phyloP scores from a whole-genome alignment of 2,888 invertebrate genomes.

The Caenorhabditis sp. region DNA sequence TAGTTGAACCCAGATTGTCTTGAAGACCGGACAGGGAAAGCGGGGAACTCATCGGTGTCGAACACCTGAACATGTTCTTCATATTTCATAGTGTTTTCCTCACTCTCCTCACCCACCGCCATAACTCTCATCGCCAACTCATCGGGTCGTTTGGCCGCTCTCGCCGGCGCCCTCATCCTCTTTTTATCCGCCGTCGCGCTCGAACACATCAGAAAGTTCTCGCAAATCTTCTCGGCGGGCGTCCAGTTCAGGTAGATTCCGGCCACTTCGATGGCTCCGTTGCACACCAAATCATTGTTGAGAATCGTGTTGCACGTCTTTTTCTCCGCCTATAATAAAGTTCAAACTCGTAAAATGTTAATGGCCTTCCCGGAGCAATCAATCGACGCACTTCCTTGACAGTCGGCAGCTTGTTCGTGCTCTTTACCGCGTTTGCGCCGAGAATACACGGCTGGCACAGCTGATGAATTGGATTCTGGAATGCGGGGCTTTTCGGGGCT shows the following conservation, averaged over 20 bases:
- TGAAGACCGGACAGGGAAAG: background rate
- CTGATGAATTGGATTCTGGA: slow-evolving; percentile 44
- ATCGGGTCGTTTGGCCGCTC: slow-evolving; percentile 9
- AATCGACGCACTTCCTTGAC: slow-evolving; percentile 35
- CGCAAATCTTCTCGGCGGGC: slow-evolving; percentile 31
- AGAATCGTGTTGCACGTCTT: slow-evolving; percentile 28
- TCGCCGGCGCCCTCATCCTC: slow-evolving; percentile 16
- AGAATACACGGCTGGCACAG: slow-evolving; percentile 35
- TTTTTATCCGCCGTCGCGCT: slow-evolving; percentile 5
- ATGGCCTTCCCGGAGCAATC: background rate
- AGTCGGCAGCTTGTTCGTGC: slow-evolving; percentile 25
- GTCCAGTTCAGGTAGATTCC: slow-evolving; percentile 39
- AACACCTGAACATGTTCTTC: slow-evolving; percentile 9
- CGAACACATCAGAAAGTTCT: slow-evolving; percentile 27
- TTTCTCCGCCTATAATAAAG: slow-evolving; percentile 27
- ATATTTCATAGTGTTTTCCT: background rate
- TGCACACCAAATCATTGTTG: slow-evolving; percentile 34
- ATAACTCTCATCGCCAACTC: slow-evolving; percentile 10
- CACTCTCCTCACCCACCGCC: background rate
- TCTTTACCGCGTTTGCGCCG: slow-evolving; percentile 26
- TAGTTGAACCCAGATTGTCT: slow-evolving; percentile 1
- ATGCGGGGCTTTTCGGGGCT: too few species aligned
- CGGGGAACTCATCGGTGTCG: slow-evolving; percentile 23
- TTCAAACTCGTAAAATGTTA: background rate
- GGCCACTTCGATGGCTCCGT: slow-evolving; percentile 37